Conservation (phyloP, 2,797 vertebrate species). For the Pipistrellus pipistrellus region DNA sequence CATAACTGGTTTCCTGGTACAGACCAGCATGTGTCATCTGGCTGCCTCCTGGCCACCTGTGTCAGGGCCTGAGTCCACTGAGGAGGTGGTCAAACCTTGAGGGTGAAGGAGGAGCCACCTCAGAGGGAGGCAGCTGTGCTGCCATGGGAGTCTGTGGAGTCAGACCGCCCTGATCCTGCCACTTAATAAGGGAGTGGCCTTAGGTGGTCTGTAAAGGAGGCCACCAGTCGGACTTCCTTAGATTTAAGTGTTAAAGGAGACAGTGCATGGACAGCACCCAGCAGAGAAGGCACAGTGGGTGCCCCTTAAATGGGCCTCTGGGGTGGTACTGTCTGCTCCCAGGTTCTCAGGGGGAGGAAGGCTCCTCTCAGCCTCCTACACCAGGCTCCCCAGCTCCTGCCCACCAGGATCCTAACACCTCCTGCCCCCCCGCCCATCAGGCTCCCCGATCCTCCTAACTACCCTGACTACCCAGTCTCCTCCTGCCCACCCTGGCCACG, state of each 20-base stretch:
- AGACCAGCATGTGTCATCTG: fast-evolving
- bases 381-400: no score
- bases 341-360: not conserved
- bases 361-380: not conserved
- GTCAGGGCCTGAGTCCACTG: not conserved
- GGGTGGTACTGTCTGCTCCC: no score
- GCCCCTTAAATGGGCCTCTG: fast-evolving
- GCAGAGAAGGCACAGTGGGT: not conserved
- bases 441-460: no score
- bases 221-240: not conserved
- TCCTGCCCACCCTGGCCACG: not conserved
- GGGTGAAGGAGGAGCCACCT: not conserved
- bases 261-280: no score
- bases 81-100: not conserved
- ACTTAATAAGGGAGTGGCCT: fast-evolving
- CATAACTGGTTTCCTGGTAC: not conserved
- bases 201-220: not conserved
- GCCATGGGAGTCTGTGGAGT: not conserved
- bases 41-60: not conserved
- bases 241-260: not conserved
- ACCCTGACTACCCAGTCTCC: no score
- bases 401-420: no score
- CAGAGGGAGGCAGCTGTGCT: fast-evolving
- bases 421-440: no score
- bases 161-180: not conserved